These are phyloP conservation scores for Tadarida brasiliensis DNA, from an alignment of 2,797 vertebrate genomes.

Conservation along the genomic window DNA sequence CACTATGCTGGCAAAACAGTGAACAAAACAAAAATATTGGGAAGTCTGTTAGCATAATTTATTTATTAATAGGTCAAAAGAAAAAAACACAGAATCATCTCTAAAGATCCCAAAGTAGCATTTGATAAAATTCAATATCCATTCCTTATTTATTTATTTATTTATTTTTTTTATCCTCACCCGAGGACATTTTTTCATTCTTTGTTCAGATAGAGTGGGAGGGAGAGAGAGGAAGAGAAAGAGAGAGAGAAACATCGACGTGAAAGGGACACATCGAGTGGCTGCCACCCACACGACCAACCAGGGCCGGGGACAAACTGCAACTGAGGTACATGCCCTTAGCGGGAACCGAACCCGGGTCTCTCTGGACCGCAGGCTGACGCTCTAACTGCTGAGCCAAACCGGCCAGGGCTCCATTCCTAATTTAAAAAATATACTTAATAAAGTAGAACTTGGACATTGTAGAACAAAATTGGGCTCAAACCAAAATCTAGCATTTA, in stretches of 20 bases:
- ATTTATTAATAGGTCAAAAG: slow-evolving; percentile 30
- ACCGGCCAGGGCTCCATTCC: neutral
- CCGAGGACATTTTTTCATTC: too few species aligned
- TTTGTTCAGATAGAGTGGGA: too few species aligned
- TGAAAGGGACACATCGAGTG: too few species aligned
- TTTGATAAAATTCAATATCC: slow-evolving; percentile 6
- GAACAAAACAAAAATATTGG: slow-evolving; percentile 17
- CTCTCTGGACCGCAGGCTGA: too few species aligned
- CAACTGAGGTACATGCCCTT: too few species aligned
- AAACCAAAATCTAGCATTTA: slow-evolving; percentile 38
- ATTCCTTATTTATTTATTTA: slow-evolving; percentile 44
- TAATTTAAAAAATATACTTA: slow-evolving; percentile 45
- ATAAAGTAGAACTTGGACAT: neutral
- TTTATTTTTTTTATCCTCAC: too few species aligned
- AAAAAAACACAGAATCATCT: neutral
- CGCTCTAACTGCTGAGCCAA: too few species aligned
- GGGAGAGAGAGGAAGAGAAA: too few species aligned
- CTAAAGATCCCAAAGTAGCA: slow-evolving; percentile 40
- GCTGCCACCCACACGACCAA: too few species aligned
- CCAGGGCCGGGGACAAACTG: too few species aligned
- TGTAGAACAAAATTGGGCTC: neutral
- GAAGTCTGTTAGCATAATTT: neutral
- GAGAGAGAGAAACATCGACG: too few species aligned
- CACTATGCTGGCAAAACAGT: slow-evolving; percentile 4
- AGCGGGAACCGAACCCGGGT: too few species aligned